Conservation (phyloP, 2,113 vertebrate genomes). For the Chauna torquata region DNA sequence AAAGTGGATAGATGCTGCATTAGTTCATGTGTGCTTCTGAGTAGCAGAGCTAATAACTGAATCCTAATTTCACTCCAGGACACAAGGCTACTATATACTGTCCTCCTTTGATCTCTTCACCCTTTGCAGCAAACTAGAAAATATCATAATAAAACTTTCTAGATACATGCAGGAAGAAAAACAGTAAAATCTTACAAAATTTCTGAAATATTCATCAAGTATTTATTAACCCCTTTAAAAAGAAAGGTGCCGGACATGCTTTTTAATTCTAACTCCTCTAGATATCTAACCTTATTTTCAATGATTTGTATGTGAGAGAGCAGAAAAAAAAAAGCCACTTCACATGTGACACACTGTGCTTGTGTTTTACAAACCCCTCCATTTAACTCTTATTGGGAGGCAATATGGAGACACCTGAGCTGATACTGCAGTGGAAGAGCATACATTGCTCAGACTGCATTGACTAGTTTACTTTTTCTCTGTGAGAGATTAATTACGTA, state of each 20-base stretch:
- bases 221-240: not conserved
- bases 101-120: conserved; percentile 69
- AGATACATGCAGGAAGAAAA: not conserved
- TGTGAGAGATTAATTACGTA: rapidly evolving
- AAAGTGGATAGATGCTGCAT: conserved; percentile 60
- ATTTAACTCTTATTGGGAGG: not conserved
- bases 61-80: conserved; percentile 75
- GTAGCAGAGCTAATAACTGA: conserved; percentile 75
- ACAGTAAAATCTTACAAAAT: not conserved
- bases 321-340: not conserved
- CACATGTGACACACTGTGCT: not conserved
- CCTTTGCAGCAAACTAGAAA: conserved; percentile 13
- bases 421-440: not conserved
- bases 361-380: not conserved
- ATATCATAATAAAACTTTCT: conserved; percentile 22
- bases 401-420: not conserved
- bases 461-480: not conserved
- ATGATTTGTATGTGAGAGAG: not conserved
- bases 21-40: conserved; percentile 67
- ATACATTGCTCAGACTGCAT: not conserved
- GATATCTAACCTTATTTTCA: not conserved
- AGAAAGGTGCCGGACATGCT: not conserved
- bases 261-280: not conserved
- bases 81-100: conserved; percentile 50
- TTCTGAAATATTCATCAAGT: not conserved